phyloP scores from a whole-genome alignment of 1,140 invertebrate genomes.

The Pygmarrhopalites habei region DNA sequence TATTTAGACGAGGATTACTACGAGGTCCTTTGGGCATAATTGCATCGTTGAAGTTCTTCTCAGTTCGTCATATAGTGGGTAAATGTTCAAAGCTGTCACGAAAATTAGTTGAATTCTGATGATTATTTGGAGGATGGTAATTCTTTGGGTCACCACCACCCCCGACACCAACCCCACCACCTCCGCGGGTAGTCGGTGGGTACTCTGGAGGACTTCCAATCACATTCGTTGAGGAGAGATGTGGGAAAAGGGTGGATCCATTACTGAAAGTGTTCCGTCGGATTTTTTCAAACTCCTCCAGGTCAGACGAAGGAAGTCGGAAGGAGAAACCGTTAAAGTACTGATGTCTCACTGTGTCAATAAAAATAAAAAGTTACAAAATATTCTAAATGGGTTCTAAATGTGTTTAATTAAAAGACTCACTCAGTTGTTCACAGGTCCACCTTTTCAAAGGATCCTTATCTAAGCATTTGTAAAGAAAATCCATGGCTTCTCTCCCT shows the following conservation, averaged over 20 bases:
- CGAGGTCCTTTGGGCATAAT: conserved; percentile 11
- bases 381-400: too few species aligned
- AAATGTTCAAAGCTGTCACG: conserved; percentile 53
- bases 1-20: neutral
- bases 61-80: conserved; percentile 56
- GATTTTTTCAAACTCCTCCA: conserved; percentile 62
- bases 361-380: too few species aligned
- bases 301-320: conserved; percentile 61
- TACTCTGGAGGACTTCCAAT: conserved; percentile 22
- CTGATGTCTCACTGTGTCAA: too few species aligned
- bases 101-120: conserved; percentile 6
- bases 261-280: conserved; percentile 52
- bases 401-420: conserved; percentile 82
- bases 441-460: conserved; percentile 86
- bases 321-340: conserved; percentile 79
- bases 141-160: neutral
- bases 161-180: too few species aligned
- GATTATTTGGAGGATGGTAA: conserved; percentile 5
- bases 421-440: conserved; percentile 70
- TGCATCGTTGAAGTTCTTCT: conserved; percentile 6
- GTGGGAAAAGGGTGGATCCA: conserved; percentile 54
- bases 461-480: conserved; percentile 87
- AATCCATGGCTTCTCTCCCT: conserved; percentile 65
- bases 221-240: conserved; percentile 48
- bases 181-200: neutral